phyloP scores from a whole-genome alignment of 2,797 vertebrate species.

The Harpagifer antarcticus region DNA sequence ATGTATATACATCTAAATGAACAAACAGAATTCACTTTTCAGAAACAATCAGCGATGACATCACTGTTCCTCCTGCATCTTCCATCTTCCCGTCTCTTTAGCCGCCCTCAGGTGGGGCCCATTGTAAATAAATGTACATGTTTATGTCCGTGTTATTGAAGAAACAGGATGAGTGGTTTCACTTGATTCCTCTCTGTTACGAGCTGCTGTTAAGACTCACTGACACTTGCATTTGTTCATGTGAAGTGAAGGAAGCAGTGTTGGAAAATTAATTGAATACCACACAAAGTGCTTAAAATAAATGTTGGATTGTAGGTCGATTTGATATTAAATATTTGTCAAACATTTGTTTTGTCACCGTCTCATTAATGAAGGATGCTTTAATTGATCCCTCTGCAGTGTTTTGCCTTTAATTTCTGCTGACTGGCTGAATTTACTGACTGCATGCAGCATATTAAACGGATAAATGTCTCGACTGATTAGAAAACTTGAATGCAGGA shows the following conservation, averaged over 20 bases:
- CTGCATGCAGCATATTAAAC: too few relatives aligned
- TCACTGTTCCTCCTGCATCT: too few relatives aligned
- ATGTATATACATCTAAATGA: too few relatives aligned
- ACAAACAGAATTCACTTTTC: neutral
- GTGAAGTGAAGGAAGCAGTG: neutral
- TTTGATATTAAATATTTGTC: slow-evolving; percentile 8
- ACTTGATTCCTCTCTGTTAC: slow-evolving; percentile 2
- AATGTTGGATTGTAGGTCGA: neutral
- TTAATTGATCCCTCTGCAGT: too few relatives aligned
- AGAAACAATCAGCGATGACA: too few relatives aligned
- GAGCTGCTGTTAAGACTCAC: neutral
- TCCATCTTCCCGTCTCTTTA: neutral
- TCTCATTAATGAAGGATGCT: neutral
- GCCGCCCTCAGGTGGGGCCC: neutral
- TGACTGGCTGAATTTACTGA: too few relatives aligned
- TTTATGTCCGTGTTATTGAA: slow-evolving; percentile 22
- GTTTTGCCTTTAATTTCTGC: too few relatives aligned
- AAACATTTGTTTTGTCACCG: neutral
- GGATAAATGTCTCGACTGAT: too few relatives aligned
- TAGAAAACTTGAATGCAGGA: too few relatives aligned
- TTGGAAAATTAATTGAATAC: neutral
- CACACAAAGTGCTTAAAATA: neutral
- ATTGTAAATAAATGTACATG: slow-evolving; percentile 81
- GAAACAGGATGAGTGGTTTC: neutral
- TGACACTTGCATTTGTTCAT: neutral